Evolutionary conservation across 2,797 vertebrate species (phyloP).

Genomic region (Sandelia bainsii): DNA sequence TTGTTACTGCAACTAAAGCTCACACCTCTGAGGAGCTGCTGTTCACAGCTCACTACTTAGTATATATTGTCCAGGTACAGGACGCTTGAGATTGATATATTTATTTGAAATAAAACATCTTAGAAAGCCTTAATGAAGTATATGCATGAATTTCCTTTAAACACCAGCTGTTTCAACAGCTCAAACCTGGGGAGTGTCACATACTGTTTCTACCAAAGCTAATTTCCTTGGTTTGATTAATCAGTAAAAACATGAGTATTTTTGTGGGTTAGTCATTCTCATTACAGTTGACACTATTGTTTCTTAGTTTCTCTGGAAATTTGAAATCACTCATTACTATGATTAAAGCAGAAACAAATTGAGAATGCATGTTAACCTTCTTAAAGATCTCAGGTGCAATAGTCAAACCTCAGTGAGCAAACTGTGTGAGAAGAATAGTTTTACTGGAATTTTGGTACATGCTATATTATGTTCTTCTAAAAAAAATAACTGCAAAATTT

Average conservation of each 20-base stretch:
- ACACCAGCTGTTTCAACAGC: not conserved
- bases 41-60: slow-evolving; percentile 3
- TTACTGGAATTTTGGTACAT: not conserved
- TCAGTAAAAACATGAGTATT: not conserved
- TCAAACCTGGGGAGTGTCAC: not conserved
- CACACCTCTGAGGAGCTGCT: slow-evolving; percentile 26
- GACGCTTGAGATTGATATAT: not conserved
- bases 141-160: too few species aligned
- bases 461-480: too few species aligned
- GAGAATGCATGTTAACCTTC: not conserved
- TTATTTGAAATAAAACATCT: not conserved
- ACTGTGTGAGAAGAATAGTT: not conserved
- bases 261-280: not conserved
- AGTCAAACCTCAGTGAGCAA: too few species aligned
- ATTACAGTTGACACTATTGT: not conserved
- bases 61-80: slow-evolving; percentile 7
- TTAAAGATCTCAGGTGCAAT: not conserved
- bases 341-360: not conserved
- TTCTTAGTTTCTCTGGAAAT: not conserved
- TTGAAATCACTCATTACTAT: not conserved
- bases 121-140: not conserved
- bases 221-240: not conserved
- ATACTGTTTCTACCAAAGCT: not conserved
- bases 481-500: not conserved
- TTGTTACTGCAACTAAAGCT: slow-evolving; percentile 33